Evolutionary conservation across 2,797 vertebrate species (phyloP).

Genomic region (Amphiprion clarkii): DNA sequence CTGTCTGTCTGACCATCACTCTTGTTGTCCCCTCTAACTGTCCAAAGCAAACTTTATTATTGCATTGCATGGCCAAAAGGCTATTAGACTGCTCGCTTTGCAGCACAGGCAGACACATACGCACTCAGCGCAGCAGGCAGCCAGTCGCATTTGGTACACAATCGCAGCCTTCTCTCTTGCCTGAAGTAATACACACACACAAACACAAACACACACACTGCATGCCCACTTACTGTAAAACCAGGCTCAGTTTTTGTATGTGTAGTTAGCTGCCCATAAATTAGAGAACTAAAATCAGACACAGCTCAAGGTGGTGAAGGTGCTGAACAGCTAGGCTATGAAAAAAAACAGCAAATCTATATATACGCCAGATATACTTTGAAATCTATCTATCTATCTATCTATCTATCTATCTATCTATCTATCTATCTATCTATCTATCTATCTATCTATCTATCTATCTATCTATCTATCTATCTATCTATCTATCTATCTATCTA

Average conservation of each 20-base stretch:
- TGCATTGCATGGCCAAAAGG: slow-evolving; percentile 49
- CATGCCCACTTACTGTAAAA: slow-evolving; percentile 28
- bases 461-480: too few species aligned
- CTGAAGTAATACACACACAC: slow-evolving; percentile 29
- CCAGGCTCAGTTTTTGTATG: slow-evolving; percentile 27
- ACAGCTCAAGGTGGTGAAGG: slow-evolving; percentile 6
- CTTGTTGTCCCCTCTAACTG: slow-evolving; percentile 46
- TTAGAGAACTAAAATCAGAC: slow-evolving; percentile 22
- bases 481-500: too few species aligned
- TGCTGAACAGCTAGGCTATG: slow-evolving; percentile 4
- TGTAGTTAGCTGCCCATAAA: slow-evolving; percentile 37
- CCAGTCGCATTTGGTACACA: slow-evolving; percentile 43
- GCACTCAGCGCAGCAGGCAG: slow-evolving; percentile 42
- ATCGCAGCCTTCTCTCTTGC: slow-evolving; percentile 29
- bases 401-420: background rate
- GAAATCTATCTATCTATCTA: background rate
- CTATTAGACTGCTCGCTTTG: slow-evolving; percentile 61
- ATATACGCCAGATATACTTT: too few species aligned
- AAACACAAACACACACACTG: slow-evolving; percentile 19
- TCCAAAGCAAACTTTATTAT: slow-evolving; percentile 61
- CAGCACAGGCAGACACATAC: slow-evolving; percentile 39
- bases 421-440: too few species aligned
- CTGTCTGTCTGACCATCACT: slow-evolving; percentile 43
- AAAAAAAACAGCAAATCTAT: too few species aligned
- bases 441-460: too few species aligned